Conservation (phyloP, 2,113 vertebrate species). For the Oryzias javanicus region DNA sequence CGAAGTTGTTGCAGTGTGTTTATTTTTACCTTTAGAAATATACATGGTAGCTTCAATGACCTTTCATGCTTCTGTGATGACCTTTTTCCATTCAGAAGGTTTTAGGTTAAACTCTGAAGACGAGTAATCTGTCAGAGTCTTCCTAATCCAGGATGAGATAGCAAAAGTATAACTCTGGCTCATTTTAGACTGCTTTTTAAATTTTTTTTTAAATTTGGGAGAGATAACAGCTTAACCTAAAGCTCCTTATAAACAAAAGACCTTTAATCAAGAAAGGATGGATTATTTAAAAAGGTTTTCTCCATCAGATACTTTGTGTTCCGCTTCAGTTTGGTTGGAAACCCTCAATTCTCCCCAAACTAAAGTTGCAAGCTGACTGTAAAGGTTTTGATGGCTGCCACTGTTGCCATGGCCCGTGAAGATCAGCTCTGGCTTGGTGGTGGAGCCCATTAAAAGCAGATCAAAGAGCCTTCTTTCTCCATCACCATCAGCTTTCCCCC, state of each 20-base stretch:
- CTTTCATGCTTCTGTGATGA: too few species aligned
- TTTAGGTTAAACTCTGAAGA: constrained; percentile 35
- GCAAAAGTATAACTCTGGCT: constrained; percentile 38
- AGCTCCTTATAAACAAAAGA: constrained; percentile 41
- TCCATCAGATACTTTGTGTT: constrained; percentile 25
- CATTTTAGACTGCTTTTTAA: constrained; percentile 34
- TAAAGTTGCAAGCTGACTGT: constrained; percentile 52
- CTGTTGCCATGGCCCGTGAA: constrained; percentile 34
- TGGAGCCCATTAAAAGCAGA: constrained; percentile 64
- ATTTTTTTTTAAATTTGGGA: constrained; percentile 14
- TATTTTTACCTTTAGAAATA: too few species aligned
- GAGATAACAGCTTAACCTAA: constrained; percentile 7
- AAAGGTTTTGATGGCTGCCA: constrained; percentile 41
- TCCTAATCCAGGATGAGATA: constrained; percentile 50
- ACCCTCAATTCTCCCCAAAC: constrained; percentile 38
- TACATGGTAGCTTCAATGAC: too few species aligned
- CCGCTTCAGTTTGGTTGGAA: constrained; percentile 33
- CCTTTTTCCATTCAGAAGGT: too few species aligned
- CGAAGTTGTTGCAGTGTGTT: too few species aligned
- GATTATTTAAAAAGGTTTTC: constrained; percentile 34
- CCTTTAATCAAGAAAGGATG: constrained; percentile 22
- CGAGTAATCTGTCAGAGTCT: constrained; percentile 49
- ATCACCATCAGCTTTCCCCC: constrained; percentile 14
- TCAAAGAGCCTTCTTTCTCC: constrained; percentile 51
- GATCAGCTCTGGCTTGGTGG: constrained; percentile 29